These are phyloP conservation scores for Chrysotoxum bicinctum DNA, from an alignment of 2,888 invertebrate species.

Conservation along the genomic window DNA sequence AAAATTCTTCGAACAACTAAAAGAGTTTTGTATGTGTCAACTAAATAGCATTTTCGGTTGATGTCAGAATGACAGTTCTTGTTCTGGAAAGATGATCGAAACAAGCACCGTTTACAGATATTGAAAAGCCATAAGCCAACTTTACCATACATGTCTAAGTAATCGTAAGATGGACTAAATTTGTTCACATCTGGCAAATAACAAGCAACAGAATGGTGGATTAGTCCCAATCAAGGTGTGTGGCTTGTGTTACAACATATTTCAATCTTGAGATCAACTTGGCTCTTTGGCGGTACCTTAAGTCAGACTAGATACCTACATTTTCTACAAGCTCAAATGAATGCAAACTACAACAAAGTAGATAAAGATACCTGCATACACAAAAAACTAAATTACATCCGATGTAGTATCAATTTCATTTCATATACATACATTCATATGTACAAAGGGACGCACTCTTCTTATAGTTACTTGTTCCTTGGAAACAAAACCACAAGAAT, in stretches of 20 bases:
- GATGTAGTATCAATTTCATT: slow-evolving; percentile 17
- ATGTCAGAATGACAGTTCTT: no score
- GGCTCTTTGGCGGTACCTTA: background rate
- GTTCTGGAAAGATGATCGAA: no score
- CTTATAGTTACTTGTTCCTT: background rate
- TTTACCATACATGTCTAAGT: no score
- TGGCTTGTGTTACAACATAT: background rate
- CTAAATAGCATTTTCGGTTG: no score
- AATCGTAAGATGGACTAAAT: no score
- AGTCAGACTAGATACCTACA: background rate
- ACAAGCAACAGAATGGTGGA: background rate
- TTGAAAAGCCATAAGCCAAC: no score
- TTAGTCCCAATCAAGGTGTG: background rate
- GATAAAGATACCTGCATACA: background rate
- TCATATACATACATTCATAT: background rate
- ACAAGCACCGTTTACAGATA: no score
- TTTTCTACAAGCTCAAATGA: background rate
- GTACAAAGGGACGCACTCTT: slow-evolving; percentile 7
- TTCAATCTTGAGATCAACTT: background rate
- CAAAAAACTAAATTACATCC: no score
- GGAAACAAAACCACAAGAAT: slow-evolving; percentile 18
- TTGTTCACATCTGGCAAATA: background rate
- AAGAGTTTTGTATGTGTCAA: no score
- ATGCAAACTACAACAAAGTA: background rate
- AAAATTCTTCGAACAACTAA: no score